Percentiles rank a stretch among this genome's conserved stretches.
Conservation (phyloP, 2,113 vertebrate species). For the Sphaerodactylus townsendi region DNA sequence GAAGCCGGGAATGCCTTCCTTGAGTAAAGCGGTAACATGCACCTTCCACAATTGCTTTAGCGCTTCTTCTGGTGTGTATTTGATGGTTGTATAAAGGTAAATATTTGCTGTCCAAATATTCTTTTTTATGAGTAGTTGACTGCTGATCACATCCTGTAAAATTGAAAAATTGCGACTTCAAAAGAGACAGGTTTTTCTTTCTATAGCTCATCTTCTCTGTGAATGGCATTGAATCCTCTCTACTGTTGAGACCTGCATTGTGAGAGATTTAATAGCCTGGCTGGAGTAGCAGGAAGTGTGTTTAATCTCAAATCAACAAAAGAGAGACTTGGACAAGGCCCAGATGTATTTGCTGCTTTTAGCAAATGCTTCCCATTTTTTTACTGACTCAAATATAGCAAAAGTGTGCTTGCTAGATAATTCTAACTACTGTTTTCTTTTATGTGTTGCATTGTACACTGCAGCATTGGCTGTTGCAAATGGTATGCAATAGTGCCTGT, state of each 20-base stretch:
- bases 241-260: background rate
- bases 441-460: background rate
- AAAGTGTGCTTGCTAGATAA: background rate
- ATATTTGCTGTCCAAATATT: background rate
- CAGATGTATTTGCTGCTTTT: conserved; percentile 7
- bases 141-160: conserved; percentile 1
- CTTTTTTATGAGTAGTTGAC: conserved; percentile 2
- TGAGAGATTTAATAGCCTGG: conserved; percentile 3
- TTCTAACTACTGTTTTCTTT: rapidly evolving
- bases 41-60: conserved; percentile 54
- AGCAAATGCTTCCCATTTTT: background rate
- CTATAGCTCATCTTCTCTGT: background rate
- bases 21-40: conserved; percentile 21
- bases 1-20: conserved; percentile 55
- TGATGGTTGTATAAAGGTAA: background rate
- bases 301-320: background rate
- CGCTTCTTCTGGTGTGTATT: conserved; percentile 48
- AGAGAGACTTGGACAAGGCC: background rate
- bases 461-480: background rate
- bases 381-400: rapidly evolving
- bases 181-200: background rate
- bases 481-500: too few relatives aligned
- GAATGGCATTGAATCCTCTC: background rate
- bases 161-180: background rate
- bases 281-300: conserved; percentile 12